Evolutionary conservation across 2,113 vertebrate species (phyloP).

Genomic region (Pluvialis apricaria): DNA sequence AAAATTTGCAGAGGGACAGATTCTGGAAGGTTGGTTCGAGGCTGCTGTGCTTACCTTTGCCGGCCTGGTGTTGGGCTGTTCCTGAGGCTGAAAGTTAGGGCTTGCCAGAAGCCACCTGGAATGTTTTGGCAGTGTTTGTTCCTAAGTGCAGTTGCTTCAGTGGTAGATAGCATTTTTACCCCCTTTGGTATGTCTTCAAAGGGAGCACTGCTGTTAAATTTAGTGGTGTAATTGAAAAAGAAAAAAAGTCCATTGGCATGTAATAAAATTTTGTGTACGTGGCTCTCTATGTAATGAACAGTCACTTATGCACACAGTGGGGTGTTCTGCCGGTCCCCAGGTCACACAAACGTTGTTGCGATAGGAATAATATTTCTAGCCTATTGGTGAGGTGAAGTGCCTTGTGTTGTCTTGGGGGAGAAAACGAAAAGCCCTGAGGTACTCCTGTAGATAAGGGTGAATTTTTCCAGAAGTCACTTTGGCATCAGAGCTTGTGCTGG

Average conservation of each 20-base stretch:
- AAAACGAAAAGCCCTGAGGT: not conserved
- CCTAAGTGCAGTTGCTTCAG: not conserved
- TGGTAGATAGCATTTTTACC: not conserved
- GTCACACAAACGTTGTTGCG: not conserved
- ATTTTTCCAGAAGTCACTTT: not conserved
- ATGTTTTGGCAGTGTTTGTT: not conserved
- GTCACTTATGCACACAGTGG: not conserved
- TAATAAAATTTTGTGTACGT: not conserved
- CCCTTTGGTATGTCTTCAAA: not conserved
- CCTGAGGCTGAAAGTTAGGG: not conserved
- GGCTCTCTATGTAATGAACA: fast-evolving
- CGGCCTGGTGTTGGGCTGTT: not conserved
- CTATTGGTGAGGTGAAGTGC: not conserved
- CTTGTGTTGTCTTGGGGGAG: not conserved
- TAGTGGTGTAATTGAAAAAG: not conserved
- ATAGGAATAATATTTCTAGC: not conserved
- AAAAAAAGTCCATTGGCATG: not conserved
- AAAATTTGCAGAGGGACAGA: not conserved
- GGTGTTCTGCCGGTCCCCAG: not conserved
- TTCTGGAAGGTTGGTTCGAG: not conserved
- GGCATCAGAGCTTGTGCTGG: not conserved
- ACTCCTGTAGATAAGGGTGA: not conserved
- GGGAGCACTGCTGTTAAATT: not conserved
- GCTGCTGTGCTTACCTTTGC: not conserved
- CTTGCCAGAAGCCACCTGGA: not conserved